These are phyloP conservation scores for Linhomoeus sp. DNA, from an alignment of 2,888 invertebrate genomes.

Conservation along the genomic window DNA sequence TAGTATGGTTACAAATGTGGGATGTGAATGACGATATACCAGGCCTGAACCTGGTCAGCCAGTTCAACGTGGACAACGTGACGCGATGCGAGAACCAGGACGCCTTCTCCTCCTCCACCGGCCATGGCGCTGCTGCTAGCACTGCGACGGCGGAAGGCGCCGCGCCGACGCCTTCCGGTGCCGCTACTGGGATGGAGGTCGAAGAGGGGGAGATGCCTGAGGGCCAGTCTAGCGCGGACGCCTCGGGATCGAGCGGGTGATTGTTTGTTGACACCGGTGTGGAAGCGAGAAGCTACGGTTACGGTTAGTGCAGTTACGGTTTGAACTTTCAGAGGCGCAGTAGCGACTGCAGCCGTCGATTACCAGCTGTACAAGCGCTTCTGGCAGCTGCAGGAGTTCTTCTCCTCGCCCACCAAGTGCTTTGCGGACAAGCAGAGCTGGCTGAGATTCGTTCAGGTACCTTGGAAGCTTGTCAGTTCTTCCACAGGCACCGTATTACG, in stretches of 20 bases:
- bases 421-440: constrained; percentile 64
- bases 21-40: too few relatives aligned
- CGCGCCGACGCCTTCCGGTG: too few relatives aligned
- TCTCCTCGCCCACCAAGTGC: constrained; percentile 75
- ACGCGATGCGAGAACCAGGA: constrained; percentile 62
- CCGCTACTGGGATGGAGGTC: constrained; percentile 19
- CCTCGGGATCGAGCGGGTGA: not conserved
- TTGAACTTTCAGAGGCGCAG: not conserved
- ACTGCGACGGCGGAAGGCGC: too few relatives aligned
- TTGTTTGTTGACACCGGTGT: not conserved
- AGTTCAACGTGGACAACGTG: constrained; percentile 85
- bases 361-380: constrained; percentile 87
- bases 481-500: too few relatives aligned
- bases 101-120: constrained; percentile 1
- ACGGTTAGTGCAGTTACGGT: not conserved
- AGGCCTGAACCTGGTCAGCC: constrained; percentile 89
- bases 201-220: constrained; percentile 27
- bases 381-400: constrained; percentile 91
- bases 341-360: constrained; percentile 35
- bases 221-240: not conserved
- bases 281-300: not conserved
- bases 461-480: not conserved
- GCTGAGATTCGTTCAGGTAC: constrained; percentile 49
- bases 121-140: too few relatives aligned
- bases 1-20: too few relatives aligned